Evolutionary conservation across 2,113 vertebrate genomes (phyloP).

Genomic region (Thunnus thynnus): DNA sequence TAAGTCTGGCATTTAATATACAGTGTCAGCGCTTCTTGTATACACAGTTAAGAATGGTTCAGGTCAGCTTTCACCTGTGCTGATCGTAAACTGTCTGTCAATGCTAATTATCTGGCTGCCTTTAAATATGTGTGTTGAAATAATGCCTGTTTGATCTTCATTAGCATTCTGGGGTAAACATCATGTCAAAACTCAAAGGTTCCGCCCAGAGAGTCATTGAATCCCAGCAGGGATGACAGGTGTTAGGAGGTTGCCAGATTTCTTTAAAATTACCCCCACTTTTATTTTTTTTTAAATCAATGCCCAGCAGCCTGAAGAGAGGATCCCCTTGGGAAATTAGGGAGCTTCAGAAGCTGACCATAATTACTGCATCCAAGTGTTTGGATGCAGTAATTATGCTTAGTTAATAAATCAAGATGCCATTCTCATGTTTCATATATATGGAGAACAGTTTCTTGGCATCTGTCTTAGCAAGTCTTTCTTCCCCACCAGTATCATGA

Average conservation of each 20-base stretch:
- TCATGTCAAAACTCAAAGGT: constrained; percentile 26
- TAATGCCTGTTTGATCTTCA: constrained; percentile 23
- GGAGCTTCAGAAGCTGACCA: constrained; percentile 53
- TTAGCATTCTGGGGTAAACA: constrained; percentile 45
- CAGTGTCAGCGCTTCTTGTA: background rate
- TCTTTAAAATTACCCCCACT: constrained; percentile 31
- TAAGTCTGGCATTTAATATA: constrained; percentile 4
- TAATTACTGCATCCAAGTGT: constrained; percentile 26
- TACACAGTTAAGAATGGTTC: constrained; percentile 2
- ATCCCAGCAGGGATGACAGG: constrained; percentile 52
- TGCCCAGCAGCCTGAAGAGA: constrained; percentile 56
- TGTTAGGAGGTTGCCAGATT: constrained; percentile 38
- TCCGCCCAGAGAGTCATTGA: constrained; percentile 33
- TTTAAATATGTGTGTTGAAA: constrained; percentile 19
- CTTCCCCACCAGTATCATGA: background rate
- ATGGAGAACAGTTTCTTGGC: background rate
- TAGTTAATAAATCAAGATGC: constrained; percentile 69
- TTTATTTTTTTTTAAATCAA: constrained; percentile 56
- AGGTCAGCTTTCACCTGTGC: constrained; percentile 1
- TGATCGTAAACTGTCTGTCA: constrained; percentile 5
- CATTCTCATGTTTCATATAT: constrained; percentile 48
- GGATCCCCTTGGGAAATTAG: constrained; percentile 66
- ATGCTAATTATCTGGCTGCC: constrained; percentile 16
- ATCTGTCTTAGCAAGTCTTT: background rate
- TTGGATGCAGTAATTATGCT: constrained; percentile 73